A percentile compares a stretch with the other conserved stretches of the same genome.
Conservation (phyloP, 2,797 vertebrate genomes). For the Scleropages formosus region DNA sequence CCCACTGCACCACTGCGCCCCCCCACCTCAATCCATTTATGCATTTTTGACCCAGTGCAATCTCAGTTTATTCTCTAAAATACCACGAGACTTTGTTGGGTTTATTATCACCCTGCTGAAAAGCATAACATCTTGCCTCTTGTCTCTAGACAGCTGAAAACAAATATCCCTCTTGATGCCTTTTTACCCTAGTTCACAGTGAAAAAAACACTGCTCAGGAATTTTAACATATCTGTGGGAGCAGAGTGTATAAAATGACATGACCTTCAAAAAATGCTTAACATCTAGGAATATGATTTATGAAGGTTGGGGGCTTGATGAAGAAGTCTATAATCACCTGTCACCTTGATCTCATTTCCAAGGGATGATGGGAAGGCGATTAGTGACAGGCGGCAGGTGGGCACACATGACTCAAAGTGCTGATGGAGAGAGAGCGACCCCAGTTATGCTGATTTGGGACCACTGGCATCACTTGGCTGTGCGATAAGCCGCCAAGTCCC, state of each 20-base stretch:
- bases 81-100: not conserved
- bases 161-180: not conserved
- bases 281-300: constrained; percentile 9
- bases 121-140: not conserved
- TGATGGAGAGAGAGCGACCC: constrained; percentile 44
- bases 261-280: constrained; percentile 11
- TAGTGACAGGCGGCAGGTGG: not conserved
- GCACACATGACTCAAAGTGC: constrained; percentile 65
- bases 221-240: not conserved
- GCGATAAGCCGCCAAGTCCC: too few relatives aligned
- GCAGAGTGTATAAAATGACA: not conserved
- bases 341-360: constrained; percentile 58
- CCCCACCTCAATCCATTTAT: too few relatives aligned
- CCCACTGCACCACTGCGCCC: too few relatives aligned
- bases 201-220: not conserved
- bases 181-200: not conserved
- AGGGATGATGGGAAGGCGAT: constrained; percentile 45
- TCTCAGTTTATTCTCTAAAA: too few relatives aligned
- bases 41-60: too few relatives aligned
- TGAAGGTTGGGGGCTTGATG: constrained; percentile 23
- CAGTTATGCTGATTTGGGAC: constrained; percentile 43
- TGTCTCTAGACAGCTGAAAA: too few relatives aligned
- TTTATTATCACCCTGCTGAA: not conserved
- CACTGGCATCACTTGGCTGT: not conserved
- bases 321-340: constrained; percentile 45